Evolutionary conservation across 2,888 invertebrate genomes (phyloP).

Genomic region (Dichetophora obliterata): DNA sequence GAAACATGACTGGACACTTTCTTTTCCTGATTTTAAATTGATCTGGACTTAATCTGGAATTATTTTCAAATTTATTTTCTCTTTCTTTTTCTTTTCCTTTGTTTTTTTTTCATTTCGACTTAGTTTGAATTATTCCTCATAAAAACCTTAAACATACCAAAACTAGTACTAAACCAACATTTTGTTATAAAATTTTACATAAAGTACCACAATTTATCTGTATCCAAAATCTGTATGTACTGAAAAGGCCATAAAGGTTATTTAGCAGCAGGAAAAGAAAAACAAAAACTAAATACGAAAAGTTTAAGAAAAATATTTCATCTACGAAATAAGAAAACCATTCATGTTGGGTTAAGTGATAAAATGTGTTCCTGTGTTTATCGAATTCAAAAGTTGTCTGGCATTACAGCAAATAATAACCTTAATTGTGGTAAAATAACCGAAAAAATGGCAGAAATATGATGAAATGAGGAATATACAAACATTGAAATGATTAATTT

Average conservation of each 20-base stretch:
- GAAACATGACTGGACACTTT: too few species aligned
- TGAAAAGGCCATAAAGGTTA: conserved; percentile 8
- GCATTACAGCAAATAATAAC: conserved; percentile 1
- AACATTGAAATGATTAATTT: conserved; percentile 62
- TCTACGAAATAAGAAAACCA: neutral
- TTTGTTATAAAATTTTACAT: neutral
- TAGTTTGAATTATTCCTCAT: too few species aligned
- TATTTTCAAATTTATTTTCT: too few species aligned
- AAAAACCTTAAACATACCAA: neutral
- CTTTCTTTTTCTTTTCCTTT: too few species aligned
- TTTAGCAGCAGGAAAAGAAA: neutral
- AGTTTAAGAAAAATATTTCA: too few species aligned
- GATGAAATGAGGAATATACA: neutral
- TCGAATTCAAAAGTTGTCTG: neutral
- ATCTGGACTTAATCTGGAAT: too few species aligned
- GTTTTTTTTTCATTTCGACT: too few species aligned
- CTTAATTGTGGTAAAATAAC: conserved; percentile 17
- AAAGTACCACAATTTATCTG: conserved; percentile 34
- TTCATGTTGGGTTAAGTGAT: neutral
- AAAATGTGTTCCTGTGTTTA: neutral
- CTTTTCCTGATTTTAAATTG: too few species aligned
- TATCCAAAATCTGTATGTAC: neutral
- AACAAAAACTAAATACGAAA: neutral
- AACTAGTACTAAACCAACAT: neutral
- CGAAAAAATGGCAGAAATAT: neutral